Percentiles rank a stretch among this genome's conserved stretches.
These are phyloP conservation scores for Hetaerina titia DNA, from an alignment of 2,888 invertebrate species.

Conservation along the genomic window DNA sequence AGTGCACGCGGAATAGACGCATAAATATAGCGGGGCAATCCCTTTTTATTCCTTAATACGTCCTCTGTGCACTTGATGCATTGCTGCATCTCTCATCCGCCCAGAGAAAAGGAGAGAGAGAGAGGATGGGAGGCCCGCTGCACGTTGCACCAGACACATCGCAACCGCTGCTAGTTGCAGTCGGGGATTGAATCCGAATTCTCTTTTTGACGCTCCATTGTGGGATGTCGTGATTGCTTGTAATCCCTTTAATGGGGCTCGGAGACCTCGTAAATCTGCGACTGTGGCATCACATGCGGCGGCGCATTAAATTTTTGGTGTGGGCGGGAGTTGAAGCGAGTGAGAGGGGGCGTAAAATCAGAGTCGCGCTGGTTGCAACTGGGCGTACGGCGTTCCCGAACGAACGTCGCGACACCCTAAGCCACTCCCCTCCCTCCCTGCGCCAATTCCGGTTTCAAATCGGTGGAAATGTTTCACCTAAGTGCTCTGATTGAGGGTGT, in stretches of 20 bases:
- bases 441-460: background rate
- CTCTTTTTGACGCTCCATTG: conserved; percentile 22
- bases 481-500: too few relatives aligned
- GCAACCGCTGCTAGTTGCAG: background rate
- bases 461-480: background rate
- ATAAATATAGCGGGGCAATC: background rate
- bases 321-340: background rate
- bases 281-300: conserved; percentile 2
- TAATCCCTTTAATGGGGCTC: background rate
- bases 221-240: background rate
- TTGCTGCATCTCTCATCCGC: background rate
- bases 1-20: background rate
- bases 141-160: background rate
- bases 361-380: too few relatives aligned
- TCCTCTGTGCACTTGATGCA: background rate
- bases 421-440: background rate
- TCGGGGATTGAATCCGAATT: background rate
- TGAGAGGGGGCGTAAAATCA: background rate
- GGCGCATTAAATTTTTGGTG: background rate
- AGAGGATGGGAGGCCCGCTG: too few relatives aligned
- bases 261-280: background rate
- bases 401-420: background rate
- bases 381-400: background rate
- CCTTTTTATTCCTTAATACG: background rate
- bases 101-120: background rate